Percentiles rank a stretch among this genome's conserved stretches.
These are phyloP conservation scores for Dolichotis patagonum DNA, from an alignment of 2,113 vertebrate species.

Conservation along the genomic window DNA sequence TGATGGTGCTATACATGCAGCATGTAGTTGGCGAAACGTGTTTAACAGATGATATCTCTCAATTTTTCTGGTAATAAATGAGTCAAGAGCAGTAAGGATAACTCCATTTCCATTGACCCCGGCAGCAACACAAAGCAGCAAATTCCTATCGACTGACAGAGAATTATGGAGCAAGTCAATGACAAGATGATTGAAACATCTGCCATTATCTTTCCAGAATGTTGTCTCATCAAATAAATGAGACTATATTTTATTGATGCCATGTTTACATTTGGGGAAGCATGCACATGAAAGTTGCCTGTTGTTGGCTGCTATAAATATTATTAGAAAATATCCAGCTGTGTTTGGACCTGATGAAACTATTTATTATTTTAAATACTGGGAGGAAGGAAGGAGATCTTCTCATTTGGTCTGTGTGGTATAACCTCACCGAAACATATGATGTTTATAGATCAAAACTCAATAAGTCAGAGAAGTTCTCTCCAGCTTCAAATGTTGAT, in stretches of 20 bases:
- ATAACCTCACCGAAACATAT: constrained; percentile 26
- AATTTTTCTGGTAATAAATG: constrained; percentile 36
- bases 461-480: background rate
- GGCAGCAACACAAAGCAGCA: background rate
- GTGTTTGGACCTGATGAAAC: constrained; percentile 67
- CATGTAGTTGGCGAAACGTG: background rate
- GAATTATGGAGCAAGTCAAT: background rate
- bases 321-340: constrained; percentile 78
- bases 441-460: constrained; percentile 36
- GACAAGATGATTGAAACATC: constrained; percentile 52
- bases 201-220: constrained; percentile 13
- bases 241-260: constrained; percentile 10
- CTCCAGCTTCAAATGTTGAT: constrained; percentile 50
- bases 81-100: background rate
- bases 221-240: constrained; percentile 40
- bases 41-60: constrained; percentile 54
- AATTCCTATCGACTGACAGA: constrained; percentile 12
- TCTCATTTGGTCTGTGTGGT: constrained; percentile 59
- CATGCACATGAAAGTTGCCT: background rate
- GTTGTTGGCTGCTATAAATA: constrained; percentile 36
- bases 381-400: constrained; percentile 42
- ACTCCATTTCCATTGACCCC: constrained; percentile 42
- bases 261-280: constrained; percentile 44
- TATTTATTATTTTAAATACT: constrained; percentile 79
- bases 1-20: background rate